Percentiles rank a stretch among this genome's conserved stretches.
Evolutionary conservation across 2,888 invertebrate species (phyloP).

Genomic region (Scelioninae gen. 2): DNA sequence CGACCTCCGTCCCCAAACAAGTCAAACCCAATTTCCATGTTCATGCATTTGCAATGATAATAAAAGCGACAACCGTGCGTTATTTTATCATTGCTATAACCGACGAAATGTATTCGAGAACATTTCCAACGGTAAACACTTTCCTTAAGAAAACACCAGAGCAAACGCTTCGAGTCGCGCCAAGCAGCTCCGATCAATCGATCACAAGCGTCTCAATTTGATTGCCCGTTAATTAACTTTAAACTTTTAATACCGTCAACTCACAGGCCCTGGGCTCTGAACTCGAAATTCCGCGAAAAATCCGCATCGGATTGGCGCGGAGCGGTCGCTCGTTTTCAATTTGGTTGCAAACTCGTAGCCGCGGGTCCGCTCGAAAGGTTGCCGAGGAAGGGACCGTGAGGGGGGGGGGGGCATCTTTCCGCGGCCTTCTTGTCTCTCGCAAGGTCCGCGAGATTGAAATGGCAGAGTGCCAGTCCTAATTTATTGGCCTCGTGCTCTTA

Average conservation of each 20-base stretch:
- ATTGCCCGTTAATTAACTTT: slow-evolving; percentile 51
- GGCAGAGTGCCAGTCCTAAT: slow-evolving; percentile 73
- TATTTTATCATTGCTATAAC: too few relatives aligned
- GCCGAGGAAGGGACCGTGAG: slow-evolving; percentile 40
- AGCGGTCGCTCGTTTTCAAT: slow-evolving; percentile 58
- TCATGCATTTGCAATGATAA: too few relatives aligned
- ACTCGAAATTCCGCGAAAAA: slow-evolving; percentile 53
- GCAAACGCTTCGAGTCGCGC: too few relatives aligned
- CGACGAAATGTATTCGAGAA: too few relatives aligned
- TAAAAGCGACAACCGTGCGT: too few relatives aligned
- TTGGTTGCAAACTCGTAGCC: slow-evolving; percentile 59
- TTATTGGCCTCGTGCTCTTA: slow-evolving; percentile 71
- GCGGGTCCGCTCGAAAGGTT: slow-evolving; percentile 59
- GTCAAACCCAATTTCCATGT: too few relatives aligned
- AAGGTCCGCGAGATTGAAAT: slow-evolving; percentile 73
- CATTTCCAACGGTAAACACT: too few relatives aligned
- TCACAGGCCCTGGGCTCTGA: slow-evolving; percentile 42
- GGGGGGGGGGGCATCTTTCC: slow-evolving; percentile 59
- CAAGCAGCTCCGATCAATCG: slow-evolving; percentile 23
- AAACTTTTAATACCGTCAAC: slow-evolving; percentile 48
- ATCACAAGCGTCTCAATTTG: slow-evolving; percentile 35
- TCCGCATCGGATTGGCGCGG: slow-evolving; percentile 56
- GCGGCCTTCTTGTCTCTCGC: slow-evolving; percentile 66
- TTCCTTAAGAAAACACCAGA: too few relatives aligned
- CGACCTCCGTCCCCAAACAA: too few relatives aligned